Evolutionary conservation across 1,140 invertebrate genomes (phyloP).

Genomic region (Drosophila prosaltans): DNA sequence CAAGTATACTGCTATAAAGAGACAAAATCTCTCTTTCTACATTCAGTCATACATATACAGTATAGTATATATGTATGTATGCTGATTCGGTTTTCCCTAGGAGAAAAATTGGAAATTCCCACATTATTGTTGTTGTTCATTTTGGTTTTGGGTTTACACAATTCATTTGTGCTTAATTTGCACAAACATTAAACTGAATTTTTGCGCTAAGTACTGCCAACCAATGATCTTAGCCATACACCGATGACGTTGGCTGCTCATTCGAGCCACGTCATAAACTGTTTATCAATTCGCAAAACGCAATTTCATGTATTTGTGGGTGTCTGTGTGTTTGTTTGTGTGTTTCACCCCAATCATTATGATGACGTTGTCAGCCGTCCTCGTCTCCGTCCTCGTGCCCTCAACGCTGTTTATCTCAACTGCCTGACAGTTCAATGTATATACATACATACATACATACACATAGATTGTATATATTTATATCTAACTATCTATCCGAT

Average conservation of each 20-base stretch:
- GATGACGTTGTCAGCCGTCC: constrained; percentile 51
- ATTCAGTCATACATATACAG: background rate
- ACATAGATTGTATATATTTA: too few relatives aligned
- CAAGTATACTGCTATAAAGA: too few relatives aligned
- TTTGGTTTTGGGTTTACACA: constrained; percentile 24
- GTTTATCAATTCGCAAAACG: constrained; percentile 19
- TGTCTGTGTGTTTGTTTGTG: background rate
- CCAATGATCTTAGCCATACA: constrained; percentile 22
- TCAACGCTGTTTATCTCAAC: constrained; percentile 17
- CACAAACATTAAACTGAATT: constrained; percentile 41
- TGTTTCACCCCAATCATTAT: constrained; percentile 27
- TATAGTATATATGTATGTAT: background rate
- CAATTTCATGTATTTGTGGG: constrained; percentile 4
- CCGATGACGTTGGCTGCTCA: constrained; percentile 26
- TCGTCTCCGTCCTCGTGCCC: background rate
- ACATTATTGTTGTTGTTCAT: background rate
- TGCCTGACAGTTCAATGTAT: constrained; percentile 37
- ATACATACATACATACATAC: constrained; percentile 8
- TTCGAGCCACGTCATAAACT: constrained; percentile 41
- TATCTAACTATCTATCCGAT: constrained; percentile 28
- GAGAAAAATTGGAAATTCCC: constrained; percentile 30
- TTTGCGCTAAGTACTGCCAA: constrained; percentile 24
- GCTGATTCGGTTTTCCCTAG: background rate
- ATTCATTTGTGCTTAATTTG: constrained; percentile 30
- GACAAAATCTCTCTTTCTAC: too few relatives aligned